Evolutionary conservation across 2,888 invertebrate species (phyloP).

Genomic region (Gibbula magus): DNA sequence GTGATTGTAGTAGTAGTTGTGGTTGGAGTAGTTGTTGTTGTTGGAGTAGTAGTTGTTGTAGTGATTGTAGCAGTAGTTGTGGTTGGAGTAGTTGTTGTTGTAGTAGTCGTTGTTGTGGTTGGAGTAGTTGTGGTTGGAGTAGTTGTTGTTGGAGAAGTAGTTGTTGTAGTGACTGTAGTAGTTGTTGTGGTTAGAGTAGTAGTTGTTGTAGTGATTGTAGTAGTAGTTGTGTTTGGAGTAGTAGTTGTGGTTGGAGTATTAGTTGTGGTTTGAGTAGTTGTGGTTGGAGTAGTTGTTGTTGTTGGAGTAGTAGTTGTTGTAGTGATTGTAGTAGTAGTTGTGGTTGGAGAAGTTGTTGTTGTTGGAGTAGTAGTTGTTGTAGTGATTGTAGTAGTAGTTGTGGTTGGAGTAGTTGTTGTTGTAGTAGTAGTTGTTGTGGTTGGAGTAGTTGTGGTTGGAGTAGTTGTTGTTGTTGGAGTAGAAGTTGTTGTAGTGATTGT

Average conservation of each 20-base stretch:
- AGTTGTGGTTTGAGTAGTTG: neutral
- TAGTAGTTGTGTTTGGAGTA: neutral
- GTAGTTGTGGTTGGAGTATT: neutral
- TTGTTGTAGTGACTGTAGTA: neutral
- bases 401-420: neutral
- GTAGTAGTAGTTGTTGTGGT: neutral
- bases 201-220: too few relatives aligned
- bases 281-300: neutral
- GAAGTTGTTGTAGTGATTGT: neutral
- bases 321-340: neutral
- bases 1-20: neutral
- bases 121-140: neutral
- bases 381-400: neutral
- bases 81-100: neutral
- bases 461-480: too few relatives aligned
- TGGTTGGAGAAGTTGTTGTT: neutral
- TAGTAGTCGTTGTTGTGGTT: neutral
- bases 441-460: neutral
- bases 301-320: neutral
- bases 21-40: neutral
- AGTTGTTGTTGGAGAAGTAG: neutral
- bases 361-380: neutral
- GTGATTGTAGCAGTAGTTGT: neutral
- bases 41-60: neutral
- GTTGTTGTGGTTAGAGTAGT: neutral